These are phyloP conservation scores for Linnaemya tessellans DNA, from an alignment of 2,888 invertebrate species.

Conservation along the genomic window DNA sequence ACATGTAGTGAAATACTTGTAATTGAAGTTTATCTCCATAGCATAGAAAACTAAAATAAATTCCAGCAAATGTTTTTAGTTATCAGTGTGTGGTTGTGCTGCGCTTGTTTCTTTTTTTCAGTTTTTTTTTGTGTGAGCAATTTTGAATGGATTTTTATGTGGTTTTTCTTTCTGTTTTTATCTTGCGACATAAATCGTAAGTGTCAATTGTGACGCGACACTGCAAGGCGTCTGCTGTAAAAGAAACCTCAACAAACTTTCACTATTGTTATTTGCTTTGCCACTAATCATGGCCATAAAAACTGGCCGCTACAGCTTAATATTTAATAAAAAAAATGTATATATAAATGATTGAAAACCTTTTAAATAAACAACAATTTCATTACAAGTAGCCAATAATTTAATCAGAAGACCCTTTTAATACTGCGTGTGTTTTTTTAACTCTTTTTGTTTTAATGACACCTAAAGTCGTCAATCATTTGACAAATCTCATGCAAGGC, in stretches of 20 bases:
- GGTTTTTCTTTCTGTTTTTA: constrained; percentile 57
- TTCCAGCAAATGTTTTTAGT: constrained; percentile 33
- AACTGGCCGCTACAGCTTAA: constrained; percentile 52
- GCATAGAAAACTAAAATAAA: constrained; percentile 34
- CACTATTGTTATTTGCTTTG: constrained; percentile 53
- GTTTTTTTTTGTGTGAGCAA: constrained; percentile 44
- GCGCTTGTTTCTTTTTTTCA: constrained; percentile 25
- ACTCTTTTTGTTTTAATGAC: constrained; percentile 76
- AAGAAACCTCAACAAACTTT: constrained; percentile 55
- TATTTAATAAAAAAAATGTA: background rate
- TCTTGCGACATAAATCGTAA: constrained; percentile 69
- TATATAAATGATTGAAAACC: constrained; percentile 62
- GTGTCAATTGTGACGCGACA: constrained; percentile 70
- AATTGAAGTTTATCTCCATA: constrained; percentile 66
- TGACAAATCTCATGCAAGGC: constrained; percentile 69
- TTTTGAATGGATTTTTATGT: constrained; percentile 60
- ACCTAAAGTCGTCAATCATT: constrained; percentile 81
- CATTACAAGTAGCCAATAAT: constrained; percentile 48
- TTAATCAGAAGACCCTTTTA: constrained; percentile 51
- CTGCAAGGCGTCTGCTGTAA: constrained; percentile 60
- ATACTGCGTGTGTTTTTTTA: background rate
- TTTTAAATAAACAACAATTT: constrained; percentile 57
- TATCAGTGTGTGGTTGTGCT: constrained; percentile 12
- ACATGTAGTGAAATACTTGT: constrained; percentile 65
- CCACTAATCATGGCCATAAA: constrained; percentile 60